Evolutionary conservation across 2,113 vertebrate species (phyloP).

Genomic region (Ibidorhyncha struthersii): DNA sequence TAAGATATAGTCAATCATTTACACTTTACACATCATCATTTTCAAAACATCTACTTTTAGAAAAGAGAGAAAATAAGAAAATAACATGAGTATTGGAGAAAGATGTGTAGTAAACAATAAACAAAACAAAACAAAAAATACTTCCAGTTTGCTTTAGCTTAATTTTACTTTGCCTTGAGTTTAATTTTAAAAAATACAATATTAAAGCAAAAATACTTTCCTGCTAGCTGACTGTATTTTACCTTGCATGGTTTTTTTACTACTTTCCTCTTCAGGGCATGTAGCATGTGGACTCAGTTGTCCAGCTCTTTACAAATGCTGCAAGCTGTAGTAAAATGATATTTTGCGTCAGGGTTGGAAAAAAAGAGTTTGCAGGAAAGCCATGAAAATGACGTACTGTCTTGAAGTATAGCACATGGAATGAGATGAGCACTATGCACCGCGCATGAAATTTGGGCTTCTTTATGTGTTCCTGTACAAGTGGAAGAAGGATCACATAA

Average conservation of each 20-base stretch:
- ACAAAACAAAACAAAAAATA: not conserved
- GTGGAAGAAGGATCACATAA: not conserved
- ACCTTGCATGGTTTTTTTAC: not conserved
- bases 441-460: not conserved
- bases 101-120: not conserved
- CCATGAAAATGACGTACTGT: not conserved
- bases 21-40: not conserved
- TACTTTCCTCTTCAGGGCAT: not conserved
- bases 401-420: not conserved
- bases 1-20: not conserved
- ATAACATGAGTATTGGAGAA: accelerated
- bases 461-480: not conserved
- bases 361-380: not conserved
- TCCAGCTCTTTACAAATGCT: not conserved
- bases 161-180: not conserved
- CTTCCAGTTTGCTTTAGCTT: not conserved
- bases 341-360: not conserved
- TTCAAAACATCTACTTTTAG: not conserved
- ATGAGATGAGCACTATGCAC: not conserved
- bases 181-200: not conserved
- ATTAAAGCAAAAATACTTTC: not conserved
- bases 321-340: not conserved
- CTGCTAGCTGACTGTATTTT: not conserved
- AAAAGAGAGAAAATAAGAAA: not conserved
- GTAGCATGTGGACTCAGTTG: not conserved